Percentiles rank a stretch among this genome's conserved stretches.
These are phyloP conservation scores for Lepisosteus osseus DNA, from an alignment of 2,113 vertebrate genomes.

Conservation along the genomic window DNA sequence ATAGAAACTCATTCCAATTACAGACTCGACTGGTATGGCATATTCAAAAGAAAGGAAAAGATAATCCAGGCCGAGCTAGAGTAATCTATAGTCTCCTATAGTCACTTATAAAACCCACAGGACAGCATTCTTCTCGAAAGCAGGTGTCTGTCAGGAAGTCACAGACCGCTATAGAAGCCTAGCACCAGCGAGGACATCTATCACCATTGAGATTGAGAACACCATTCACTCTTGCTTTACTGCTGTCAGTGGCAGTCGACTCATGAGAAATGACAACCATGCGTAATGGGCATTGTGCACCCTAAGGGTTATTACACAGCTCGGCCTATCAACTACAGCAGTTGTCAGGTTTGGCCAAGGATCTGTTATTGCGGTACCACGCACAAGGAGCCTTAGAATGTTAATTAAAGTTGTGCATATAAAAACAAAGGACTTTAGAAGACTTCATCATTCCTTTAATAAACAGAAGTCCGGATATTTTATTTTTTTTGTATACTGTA, in stretches of 20 bases:
- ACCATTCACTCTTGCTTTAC: not conserved
- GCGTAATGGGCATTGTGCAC: not conserved
- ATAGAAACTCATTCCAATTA: too few species aligned
- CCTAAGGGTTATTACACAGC: not conserved
- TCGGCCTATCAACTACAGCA: not conserved
- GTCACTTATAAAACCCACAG: not conserved
- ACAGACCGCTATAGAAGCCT: not conserved
- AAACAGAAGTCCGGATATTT: too few species aligned
- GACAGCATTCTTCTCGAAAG: not conserved
- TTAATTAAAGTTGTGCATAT: too few species aligned
- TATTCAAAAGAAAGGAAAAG: not conserved
- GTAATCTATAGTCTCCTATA: not conserved
- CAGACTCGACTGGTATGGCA: not conserved
- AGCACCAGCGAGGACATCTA: not conserved
- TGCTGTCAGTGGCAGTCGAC: not conserved
- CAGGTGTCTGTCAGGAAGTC: not conserved
- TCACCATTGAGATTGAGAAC: not conserved
- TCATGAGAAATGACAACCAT: not conserved
- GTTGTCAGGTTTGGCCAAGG: not conserved
- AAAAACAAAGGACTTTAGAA: too few species aligned
- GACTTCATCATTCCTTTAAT: too few species aligned
- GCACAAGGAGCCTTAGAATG: too few species aligned
- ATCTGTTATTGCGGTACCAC: too few species aligned
- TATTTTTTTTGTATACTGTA: too few species aligned
- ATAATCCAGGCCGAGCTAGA: not conserved